Base-by-base conservation (phyloP, 2,113 vertebrate genomes). In the Leucopternis melanops region DNA sequence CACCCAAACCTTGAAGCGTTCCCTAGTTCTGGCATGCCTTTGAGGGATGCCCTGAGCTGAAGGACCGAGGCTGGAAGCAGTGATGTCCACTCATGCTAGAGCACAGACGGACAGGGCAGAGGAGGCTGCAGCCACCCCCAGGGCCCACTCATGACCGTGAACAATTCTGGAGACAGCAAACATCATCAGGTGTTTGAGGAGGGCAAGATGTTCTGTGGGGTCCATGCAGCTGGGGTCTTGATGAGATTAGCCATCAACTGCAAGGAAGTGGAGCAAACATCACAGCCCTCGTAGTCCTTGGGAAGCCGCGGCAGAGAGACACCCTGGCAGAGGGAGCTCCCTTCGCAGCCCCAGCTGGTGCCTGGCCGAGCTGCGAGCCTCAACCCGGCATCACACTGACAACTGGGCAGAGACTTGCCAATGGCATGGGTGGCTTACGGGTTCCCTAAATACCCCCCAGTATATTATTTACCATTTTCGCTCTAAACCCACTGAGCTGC, bases 1-100 rank as follows among this genome's bases (percentile, higher is more conserved):
- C 36, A 50, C 5, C 18, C 0, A 4, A 57, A 79, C 54, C 52
- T n/a, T 21, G 47, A 72, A 49, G 40, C 0, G 0, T 47, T 63
- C 40, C 15, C 27, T 7, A 2, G 12, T 31, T 49, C 40, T 8
- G 12, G 34, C 16, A 27, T 5, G 7, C 8, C 32, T 87, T 49
- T 66, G 87, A 72, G 42, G 21, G 69, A 66, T 55, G 42, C 13
- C 38, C 72, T 23, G 45, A 92, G 65, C 65, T 55, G 57, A 92
- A 54, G 50, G n/a, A 70, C 20, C 1, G 1, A 50, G 42, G 26
- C 38, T 84, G 84, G 44, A 86, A 81, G 44, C 4, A 1, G 55
- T 19, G 72, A 92, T 25, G 12, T 82, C 63, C 40, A 18, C 34
- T 82, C 6, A 1, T 2, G 0, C 38, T 55, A 38, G 22, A 77